Base-by-base conservation (phyloP, 2,113 vertebrate genomes). In the Platysternon megacephalum region DNA sequence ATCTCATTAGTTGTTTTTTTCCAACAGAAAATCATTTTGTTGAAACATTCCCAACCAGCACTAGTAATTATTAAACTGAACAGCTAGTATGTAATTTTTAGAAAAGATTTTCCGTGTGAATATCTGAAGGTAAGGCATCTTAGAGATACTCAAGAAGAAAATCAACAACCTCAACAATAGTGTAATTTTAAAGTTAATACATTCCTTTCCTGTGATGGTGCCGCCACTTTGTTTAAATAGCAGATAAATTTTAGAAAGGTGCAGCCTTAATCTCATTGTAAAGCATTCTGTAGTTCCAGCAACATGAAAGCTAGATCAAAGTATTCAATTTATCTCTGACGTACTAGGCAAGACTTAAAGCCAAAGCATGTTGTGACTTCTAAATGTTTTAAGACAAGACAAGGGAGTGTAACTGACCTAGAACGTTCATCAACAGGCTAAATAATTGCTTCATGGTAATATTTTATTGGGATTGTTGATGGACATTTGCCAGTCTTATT, bases 391-490 rank as follows among this genome's bases (percentile, higher is more conserved):
- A 39, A 92, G 91, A 79, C 65, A 48, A 68, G 78, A 21, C 8
- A 1, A 1, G 0, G 26, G 29, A 76, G 5, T 76, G 5, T 76
- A 48, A 17, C 65, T 89, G 91, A 88, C 89, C 56, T 44, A 0
- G 0, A 91, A 29, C 4, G 17, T 86, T 49, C 22, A 8, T 58
- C 21, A 32, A 46, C 28, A 58, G 82, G 46, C 0, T 2, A 81
- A 0, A 3, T 0, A 2, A 28, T 42, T 19, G 14, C 61, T 86
- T 8, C 0, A 2, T 55, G 82, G 29, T 89, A 68, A 32, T 49
- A 68, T 10, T 35, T 87, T 84, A 28, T 22, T 5, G 4, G 87
- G 55, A 19, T 89, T 88, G 72, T 72, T 4, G 29, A 58, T 82
- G 89, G 93, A 26, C 2, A 1, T 53, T 94, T 12, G 12, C 51